A percentile compares a stretch with the other conserved stretches of the same genome.
Conservation (phyloP, 2,797 vertebrate species). For the Gallinago stenura region DNA sequence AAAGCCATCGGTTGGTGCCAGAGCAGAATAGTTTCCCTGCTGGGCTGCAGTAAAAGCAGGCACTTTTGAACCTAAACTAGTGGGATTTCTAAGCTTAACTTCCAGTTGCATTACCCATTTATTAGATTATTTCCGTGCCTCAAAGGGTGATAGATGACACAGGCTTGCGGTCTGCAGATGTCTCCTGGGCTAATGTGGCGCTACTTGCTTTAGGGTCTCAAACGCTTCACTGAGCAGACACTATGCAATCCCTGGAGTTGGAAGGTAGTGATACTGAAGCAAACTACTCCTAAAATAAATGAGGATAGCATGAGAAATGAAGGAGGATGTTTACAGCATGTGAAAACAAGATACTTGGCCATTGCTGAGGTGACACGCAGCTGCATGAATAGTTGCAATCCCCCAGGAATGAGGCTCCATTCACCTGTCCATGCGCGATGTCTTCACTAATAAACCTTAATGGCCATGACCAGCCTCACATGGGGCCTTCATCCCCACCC, state of each 20-base stretch:
- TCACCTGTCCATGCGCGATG: not conserved
- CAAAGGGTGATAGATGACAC: not conserved
- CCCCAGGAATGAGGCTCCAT: not conserved
- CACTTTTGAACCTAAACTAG: not conserved
- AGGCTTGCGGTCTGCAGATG: not conserved
- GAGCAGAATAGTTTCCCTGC: not conserved
- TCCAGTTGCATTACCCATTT: not conserved
- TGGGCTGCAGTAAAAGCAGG: not conserved
- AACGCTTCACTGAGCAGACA: rapidly evolving
- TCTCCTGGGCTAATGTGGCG: not conserved
- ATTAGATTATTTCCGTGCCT: not conserved
- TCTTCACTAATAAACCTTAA: not conserved
- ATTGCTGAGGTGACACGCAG: not conserved
- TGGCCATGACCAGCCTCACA: not conserved
- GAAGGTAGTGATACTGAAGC: not conserved
- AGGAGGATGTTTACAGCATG: rapidly evolving
- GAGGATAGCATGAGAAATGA: not conserved
- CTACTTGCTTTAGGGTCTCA: rapidly evolving
- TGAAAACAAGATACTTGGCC: not conserved
- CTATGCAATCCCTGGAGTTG: not conserved
- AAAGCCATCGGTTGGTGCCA: not conserved
- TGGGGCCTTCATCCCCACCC: not conserved
- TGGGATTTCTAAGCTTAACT: not conserved
- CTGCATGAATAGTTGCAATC: not conserved
- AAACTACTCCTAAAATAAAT: not conserved